Evolutionary conservation across 23 tunicate genomes (phyloP), one percentile per base, ranked within the genome.

Genomic region (Trididemnum miniatum): DNA sequence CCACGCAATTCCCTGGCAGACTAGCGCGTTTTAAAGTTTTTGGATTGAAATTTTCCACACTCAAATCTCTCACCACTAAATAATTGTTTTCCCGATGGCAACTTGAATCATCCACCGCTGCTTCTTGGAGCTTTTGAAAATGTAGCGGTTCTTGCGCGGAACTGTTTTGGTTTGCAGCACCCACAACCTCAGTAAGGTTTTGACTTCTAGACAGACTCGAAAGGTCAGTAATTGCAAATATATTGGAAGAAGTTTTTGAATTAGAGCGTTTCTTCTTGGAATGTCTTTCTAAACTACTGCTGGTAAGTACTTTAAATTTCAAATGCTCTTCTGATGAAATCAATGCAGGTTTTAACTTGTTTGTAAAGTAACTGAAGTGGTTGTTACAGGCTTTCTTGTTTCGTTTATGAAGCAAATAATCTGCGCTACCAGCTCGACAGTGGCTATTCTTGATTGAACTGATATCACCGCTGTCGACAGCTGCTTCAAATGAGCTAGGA

Each of bases 401-500:
- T 27, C 31, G 31, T 63, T 63, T 63, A 5, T 22, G 71, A 5
- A 23, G 31, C 5, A 23, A 23, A 4, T 23, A 23, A 4, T 23
- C 36, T 32, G 20, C 75, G 38, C 75, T 69, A 28, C 22, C 40
- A 5, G 38, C 2, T 31, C 75, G 36, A 28, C 31, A 28, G 12
- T 5, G 20, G 7, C 38, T 69, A 32, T 2, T 69, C 25, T 69
- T 37, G 40, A 15, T 30, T 32, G 35, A 5, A 12, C 20, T 9
- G 25, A 37, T 37, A 18, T 69, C 59, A 2, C 2, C 39, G 5
- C 9, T 31, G 2, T 5, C 37, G 69, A 85, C 83, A 77, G 89
- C 83, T 85, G 89, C 65, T 65, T 85, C 83, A 57, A 71, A 51
- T 49, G 40, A 49, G 74, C 77, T 65, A 63, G 77, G 39, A 29